Percentiles rank a stretch among this genome's conserved stretches.
phyloP scores from a whole-genome alignment of 35 echinoderm and acorn worm genomes.

The Apostichopus japonicus region DNA sequence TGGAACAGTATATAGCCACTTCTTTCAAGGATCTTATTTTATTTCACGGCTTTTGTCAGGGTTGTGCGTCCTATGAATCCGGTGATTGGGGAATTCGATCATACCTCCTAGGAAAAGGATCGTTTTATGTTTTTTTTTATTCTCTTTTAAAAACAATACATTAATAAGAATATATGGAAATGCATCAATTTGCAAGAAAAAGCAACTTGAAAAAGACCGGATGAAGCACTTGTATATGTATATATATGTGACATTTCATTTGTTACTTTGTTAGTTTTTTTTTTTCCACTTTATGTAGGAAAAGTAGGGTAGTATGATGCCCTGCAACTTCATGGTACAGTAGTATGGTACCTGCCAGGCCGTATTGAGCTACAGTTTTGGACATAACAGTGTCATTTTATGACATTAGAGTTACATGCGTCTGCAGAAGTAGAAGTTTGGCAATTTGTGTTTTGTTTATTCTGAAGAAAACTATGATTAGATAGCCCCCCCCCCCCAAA shows the following conservation, averaged over 20 bases:
- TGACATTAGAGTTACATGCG: no score
- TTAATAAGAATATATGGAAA: neutral
- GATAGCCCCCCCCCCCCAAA: no score
- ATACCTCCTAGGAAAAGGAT: neutral
- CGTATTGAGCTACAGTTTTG: neutral
- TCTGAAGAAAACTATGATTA: no score
- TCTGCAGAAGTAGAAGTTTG: no score
- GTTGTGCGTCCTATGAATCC: constrained; percentile 21
- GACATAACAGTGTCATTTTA: neutral
- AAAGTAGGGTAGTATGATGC: neutral
- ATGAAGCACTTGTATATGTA: neutral
- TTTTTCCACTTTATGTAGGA: neutral
- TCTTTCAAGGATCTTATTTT: constrained; percentile 5
- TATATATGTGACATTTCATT: neutral
- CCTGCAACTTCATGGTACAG: neutral
- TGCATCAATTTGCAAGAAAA: neutral
- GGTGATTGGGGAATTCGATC: neutral
- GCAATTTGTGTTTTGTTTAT: no score
- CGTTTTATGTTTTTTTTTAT: neutral
- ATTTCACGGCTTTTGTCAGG: constrained; percentile 4
- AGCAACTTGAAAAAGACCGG: neutral
- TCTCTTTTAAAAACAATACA: neutral
- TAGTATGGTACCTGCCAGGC: neutral
- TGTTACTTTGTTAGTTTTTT: neutral
- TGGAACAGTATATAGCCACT: constrained; percentile 22